Evolutionary conservation across 2,888 invertebrate genomes (phyloP).

Genomic region (Chaetogeoica ovagalla): DNA sequence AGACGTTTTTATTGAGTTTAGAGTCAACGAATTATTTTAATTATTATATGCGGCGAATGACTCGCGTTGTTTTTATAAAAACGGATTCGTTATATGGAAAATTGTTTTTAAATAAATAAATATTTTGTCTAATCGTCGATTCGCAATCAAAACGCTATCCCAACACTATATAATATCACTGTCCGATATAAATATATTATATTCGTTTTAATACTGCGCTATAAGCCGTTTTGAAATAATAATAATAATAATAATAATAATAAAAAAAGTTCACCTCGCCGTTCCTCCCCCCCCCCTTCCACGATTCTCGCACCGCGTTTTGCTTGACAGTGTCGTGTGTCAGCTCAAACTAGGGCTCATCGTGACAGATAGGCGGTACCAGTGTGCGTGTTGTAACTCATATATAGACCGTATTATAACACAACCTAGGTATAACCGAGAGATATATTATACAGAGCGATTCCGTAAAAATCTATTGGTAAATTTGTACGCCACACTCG

Average conservation of each 20-base stretch:
- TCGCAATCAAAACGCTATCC: slow-evolving; percentile 9
- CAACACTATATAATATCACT: neutral
- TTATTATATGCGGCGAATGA: neutral
- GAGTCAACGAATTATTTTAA: neutral
- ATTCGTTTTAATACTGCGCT: neutral
- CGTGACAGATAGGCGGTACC: slow-evolving; percentile 50
- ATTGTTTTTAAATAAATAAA: neutral
- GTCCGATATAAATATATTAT: neutral
- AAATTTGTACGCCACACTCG: no score
- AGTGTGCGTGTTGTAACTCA: neutral
- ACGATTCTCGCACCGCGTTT: neutral
- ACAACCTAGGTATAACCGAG: neutral
- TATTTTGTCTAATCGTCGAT: slow-evolving; percentile 7
- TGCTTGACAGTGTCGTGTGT: slow-evolving; percentile 30
- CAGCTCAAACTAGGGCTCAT: slow-evolving; percentile 49
- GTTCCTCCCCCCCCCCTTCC: neutral
- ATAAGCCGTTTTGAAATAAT: slow-evolving; percentile 23
- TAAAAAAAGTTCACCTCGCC: slow-evolving; percentile 43
- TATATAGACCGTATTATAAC: slow-evolving; percentile 17
- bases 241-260: no score
- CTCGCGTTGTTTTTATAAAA: neutral
- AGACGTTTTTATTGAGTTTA: neutral
- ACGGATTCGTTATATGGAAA: neutral
- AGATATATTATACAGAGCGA: slow-evolving; percentile 30
- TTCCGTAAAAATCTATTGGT: neutral